phyloP scores from a whole-genome alignment of 2,797 vertebrate species.

The Botia almorhae region DNA sequence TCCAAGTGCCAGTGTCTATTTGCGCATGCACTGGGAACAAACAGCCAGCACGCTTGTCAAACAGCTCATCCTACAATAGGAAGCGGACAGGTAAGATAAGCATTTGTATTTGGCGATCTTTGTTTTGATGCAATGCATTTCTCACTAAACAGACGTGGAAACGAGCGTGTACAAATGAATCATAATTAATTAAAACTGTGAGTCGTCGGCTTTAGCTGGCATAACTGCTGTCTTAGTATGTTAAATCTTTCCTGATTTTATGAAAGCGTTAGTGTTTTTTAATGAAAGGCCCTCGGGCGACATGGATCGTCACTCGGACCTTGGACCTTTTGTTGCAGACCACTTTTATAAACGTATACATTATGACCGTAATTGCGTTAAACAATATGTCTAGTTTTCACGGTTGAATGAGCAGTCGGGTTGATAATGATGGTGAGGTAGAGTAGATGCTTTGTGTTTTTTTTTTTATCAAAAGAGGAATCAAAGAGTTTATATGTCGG shows the following conservation, averaged over 20 bases:
- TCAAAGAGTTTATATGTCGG: background rate
- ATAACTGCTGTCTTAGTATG: background rate
- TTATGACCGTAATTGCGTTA: background rate
- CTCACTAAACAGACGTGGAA: background rate
- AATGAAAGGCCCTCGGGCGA: conserved; percentile 10
- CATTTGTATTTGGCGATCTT: background rate
- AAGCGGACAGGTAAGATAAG: conserved; percentile 68
- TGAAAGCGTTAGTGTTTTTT: background rate
- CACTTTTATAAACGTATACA: background rate
- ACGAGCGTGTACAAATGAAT: background rate
- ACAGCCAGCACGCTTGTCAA: conserved; percentile 64
- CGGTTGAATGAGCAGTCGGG: background rate
- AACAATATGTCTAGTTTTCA: background rate
- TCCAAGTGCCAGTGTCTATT: conserved; percentile 46
- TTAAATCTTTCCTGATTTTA: background rate
- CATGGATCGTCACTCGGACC: background rate
- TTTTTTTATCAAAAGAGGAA: background rate
- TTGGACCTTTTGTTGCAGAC: background rate
- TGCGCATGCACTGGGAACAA: conserved; percentile 66
- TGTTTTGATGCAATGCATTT: background rate
- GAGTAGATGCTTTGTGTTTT: background rate
- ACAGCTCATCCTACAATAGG: conserved; percentile 62
- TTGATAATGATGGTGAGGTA: background rate
- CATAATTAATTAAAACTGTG: background rate
- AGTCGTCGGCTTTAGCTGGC: background rate